Evolutionary conservation across 2,888 invertebrate species (phyloP).

Genomic region (Cabera pusaria): DNA sequence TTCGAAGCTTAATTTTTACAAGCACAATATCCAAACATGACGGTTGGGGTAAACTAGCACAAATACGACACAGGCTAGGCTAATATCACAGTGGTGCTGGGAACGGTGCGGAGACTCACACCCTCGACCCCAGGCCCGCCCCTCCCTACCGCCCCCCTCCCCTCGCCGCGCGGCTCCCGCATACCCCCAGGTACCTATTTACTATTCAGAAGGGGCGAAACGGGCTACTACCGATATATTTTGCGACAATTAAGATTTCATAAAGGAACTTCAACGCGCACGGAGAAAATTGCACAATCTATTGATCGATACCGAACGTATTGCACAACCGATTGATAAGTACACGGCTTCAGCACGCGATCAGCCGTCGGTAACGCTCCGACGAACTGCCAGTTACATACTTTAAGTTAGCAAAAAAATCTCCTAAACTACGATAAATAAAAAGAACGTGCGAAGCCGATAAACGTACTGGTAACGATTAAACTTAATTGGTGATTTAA

Average conservation of each 20-base stretch:
- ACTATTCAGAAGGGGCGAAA: slow-evolving; percentile 77
- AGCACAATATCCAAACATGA: slow-evolving; percentile 71
- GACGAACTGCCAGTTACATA: slow-evolving; percentile 19
- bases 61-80: slow-evolving; percentile 82
- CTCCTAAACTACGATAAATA: slow-evolving; percentile 23
- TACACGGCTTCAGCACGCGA: slow-evolving; percentile 44
- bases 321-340: slow-evolving; percentile 55
- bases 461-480: slow-evolving; percentile 71
- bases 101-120: slow-evolving; percentile 68
- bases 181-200: slow-evolving; percentile 64
- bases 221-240: slow-evolving; percentile 74
- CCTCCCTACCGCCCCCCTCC: slow-evolving; percentile 30
- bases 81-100: slow-evolving; percentile 83
- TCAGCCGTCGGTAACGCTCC: slow-evolving; percentile 34
- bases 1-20: slow-evolving; percentile 64
- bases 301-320: slow-evolving; percentile 46
- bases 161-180: slow-evolving; percentile 33
- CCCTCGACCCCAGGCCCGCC: slow-evolving; percentile 36
- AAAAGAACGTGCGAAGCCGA: slow-evolving; percentile 30
- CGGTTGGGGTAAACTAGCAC: slow-evolving; percentile 76
- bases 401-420: slow-evolving; percentile 25
- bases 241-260: slow-evolving; percentile 79
- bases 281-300: slow-evolving; percentile 57
- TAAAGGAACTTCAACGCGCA: slow-evolving; percentile 56
- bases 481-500: slow-evolving; percentile 67